A percentile compares a stretch with the other conserved stretches of the same genome.
These are phyloP conservation scores for Agelastica alni DNA, from an alignment of 2,888 invertebrate species.

Conservation along the genomic window DNA sequence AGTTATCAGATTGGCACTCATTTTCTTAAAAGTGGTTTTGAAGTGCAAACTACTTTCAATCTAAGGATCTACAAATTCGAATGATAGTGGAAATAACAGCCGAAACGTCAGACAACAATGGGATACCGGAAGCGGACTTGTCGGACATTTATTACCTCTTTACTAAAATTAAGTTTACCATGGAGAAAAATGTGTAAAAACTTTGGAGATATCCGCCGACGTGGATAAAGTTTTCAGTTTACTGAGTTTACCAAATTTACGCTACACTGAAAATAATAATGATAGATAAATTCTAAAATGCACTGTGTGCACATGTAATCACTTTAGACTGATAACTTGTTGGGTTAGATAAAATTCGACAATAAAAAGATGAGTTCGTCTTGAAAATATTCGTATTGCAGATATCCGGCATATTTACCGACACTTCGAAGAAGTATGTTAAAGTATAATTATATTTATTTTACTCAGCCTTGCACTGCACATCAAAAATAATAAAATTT, in stretches of 20 bases:
- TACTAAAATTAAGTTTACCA: constrained; percentile 22
- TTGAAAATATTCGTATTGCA: no score
- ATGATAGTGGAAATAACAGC: constrained; percentile 20
- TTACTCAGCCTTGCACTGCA: no score
- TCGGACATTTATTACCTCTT: constrained; percentile 25
- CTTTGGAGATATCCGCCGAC: constrained; percentile 7
- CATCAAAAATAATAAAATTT: no score
- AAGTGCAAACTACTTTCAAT: constrained; percentile 5
- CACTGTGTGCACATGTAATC: no score
- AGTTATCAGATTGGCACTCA: background rate
- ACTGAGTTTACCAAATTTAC: background rate
- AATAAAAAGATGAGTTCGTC: no score
- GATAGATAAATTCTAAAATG: no score
- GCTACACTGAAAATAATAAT: no score
- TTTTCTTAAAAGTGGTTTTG: background rate
- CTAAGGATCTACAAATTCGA: constrained; percentile 5
- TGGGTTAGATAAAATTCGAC: no score
- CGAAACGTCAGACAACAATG: constrained; percentile 14
- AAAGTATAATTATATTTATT: no score
- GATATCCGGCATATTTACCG: no score
- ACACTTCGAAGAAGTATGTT: no score
- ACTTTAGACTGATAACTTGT: no score
- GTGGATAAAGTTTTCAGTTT: constrained; percentile 22
- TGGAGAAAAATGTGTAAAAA: constrained; percentile 16
- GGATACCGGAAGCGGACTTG: constrained; percentile 20